These are phyloP conservation scores for Zoroaster sp. DNA, from an alignment of 53 echinoderm and acorn worm species.

Conservation along the genomic window DNA sequence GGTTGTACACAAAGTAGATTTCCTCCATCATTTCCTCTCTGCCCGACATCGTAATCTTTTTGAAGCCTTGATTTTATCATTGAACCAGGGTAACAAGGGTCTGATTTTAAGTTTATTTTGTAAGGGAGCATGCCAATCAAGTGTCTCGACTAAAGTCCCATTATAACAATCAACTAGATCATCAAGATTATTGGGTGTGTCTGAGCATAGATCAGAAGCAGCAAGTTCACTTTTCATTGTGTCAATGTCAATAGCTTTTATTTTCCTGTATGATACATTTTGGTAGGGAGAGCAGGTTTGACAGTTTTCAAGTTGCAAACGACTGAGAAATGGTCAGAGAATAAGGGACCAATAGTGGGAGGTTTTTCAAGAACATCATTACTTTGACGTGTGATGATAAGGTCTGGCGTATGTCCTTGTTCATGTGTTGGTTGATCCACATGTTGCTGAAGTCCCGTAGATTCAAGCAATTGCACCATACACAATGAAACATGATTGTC, in stretches of 20 bases:
- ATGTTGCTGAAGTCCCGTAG: constrained; percentile 12
- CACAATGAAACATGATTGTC: neutral
- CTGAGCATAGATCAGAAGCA: neutral
- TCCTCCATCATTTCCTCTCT: neutral
- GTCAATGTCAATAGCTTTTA: neutral
- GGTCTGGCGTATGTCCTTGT: neutral
- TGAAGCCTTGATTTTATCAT: neutral
- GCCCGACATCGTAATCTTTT: neutral
- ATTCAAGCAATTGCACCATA: constrained; percentile 46
- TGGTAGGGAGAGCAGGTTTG: neutral
- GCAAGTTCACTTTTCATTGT: neutral
- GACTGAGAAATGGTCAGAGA: neutral
- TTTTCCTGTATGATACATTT: neutral
- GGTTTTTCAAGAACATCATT: no score
- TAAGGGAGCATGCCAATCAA: neutral
- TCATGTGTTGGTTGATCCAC: neutral
- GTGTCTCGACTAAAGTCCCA: neutral
- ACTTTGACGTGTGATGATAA: neutral
- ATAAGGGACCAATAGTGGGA: no score
- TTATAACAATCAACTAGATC: no score
- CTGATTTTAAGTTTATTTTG: neutral
- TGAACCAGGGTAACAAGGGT: neutral
- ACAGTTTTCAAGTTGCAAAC: neutral
- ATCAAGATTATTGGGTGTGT: neutral
- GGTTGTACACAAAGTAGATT: no score